Percentiles rank a stretch among this genome's conserved stretches.
These are phyloP conservation scores for Elaphurus davidianus DNA, from an alignment of 2,113 vertebrate species.

Conservation along the genomic window DNA sequence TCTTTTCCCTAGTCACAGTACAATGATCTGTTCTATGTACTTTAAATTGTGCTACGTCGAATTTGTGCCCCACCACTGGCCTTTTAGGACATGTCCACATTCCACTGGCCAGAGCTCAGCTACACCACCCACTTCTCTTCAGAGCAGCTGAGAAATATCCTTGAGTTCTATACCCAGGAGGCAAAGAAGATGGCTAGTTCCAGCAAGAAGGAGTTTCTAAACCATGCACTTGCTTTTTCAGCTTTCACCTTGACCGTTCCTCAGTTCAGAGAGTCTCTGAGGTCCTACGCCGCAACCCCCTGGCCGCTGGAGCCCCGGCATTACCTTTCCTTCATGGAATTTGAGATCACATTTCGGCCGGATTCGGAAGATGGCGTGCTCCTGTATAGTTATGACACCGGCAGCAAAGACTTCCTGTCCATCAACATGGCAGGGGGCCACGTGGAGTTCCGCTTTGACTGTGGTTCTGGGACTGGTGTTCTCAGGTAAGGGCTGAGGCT, in stretches of 20 bases:
- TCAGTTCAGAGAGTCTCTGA: slow-evolving; percentile 90
- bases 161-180: neutral
- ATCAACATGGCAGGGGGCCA: slow-evolving; percentile 87
- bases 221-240: slow-evolving; percentile 69
- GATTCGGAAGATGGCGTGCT: slow-evolving; percentile 86
- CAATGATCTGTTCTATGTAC: neutral
- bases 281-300: slow-evolving; percentile 88
- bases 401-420: slow-evolving; percentile 93
- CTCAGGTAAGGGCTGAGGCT: slow-evolving; percentile 85
- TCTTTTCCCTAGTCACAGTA: neutral
- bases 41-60: neutral
- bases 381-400: slow-evolving; percentile 92
- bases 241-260: slow-evolving; percentile 90
- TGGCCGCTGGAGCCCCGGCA: slow-evolving; percentile 92
- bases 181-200: neutral
- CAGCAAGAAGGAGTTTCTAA: neutral
- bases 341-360: slow-evolving; percentile 92
- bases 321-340: slow-evolving; percentile 96
- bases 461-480: slow-evolving; percentile 91
- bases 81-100: neutral
- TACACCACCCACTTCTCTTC: neutral
- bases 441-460: slow-evolving; percentile 96
- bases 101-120: neutral
- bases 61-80: neutral
- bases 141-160: neutral